These are phyloP conservation scores for Macrocentrus cingulum DNA, from an alignment of 1,140 invertebrate species.

Conservation along the genomic window DNA sequence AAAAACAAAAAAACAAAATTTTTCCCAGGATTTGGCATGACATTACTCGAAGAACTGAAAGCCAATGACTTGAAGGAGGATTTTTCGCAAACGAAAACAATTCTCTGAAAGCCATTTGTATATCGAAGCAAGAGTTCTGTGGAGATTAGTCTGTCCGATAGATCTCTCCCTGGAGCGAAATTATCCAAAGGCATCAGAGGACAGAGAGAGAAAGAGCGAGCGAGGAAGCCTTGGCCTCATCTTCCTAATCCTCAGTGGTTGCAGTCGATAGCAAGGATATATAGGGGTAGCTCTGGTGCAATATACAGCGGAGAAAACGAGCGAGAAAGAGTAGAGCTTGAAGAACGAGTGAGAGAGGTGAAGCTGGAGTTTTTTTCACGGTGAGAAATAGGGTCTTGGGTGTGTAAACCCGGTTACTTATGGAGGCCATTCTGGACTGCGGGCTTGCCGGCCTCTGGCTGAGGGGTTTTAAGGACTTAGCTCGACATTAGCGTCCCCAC, in stretches of 20 bases:
- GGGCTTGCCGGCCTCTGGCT: slow-evolving; percentile 41
- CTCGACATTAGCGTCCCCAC: slow-evolving; percentile 54
- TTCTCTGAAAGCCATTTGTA: too few relatives aligned
- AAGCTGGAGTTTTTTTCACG: slow-evolving; percentile 39
- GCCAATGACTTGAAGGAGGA: too few relatives aligned
- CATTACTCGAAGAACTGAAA: too few relatives aligned
- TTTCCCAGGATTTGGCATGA: too few relatives aligned
- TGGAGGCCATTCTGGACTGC: slow-evolving; percentile 54
- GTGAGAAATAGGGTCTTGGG: slow-evolving; percentile 55
- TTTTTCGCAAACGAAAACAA: too few relatives aligned
- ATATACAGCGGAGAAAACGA: not conserved
- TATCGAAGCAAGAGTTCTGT: too few relatives aligned
- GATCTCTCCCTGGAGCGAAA: slow-evolving; percentile 23
- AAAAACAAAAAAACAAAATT: too few relatives aligned
- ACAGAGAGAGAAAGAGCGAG: too few relatives aligned
- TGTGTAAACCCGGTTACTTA: slow-evolving; percentile 57
- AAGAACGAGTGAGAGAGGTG: slow-evolving; percentile 5
- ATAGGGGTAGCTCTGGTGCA: not conserved
- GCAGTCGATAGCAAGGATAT: slow-evolving; percentile 20
- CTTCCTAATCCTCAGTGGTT: slow-evolving; percentile 30
- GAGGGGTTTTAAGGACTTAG: slow-evolving; percentile 56
- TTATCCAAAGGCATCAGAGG: too few relatives aligned
- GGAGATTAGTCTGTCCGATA: too few relatives aligned
- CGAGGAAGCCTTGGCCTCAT: slow-evolving; percentile 20
- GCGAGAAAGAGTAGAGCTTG: not conserved